Evolutionary conservation across 2,797 vertebrate genomes (phyloP), one percentile per base, ranked within the genome.

Genomic region (Chanos chanos): DNA sequence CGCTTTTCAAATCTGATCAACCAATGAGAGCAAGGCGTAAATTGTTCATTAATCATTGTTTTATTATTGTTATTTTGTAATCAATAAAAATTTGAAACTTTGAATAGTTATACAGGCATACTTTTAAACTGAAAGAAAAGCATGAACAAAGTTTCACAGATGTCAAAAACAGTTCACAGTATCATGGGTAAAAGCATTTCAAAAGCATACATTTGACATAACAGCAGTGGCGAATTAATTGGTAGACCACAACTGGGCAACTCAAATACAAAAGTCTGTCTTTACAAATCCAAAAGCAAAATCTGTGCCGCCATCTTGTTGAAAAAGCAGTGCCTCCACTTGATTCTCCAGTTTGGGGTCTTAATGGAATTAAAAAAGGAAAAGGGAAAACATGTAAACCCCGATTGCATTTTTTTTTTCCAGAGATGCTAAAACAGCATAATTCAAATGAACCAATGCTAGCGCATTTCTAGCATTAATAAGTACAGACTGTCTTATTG

Each of bases 351-450:
- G 89, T 91, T 82, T 89, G 87, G 89, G 77, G 87, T 93, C 94
- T 97, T 98, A 89, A 66, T 96, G 93, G 85, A 89, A 93, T 94
- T 93, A 83, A 89, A 89, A 82, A 85, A 87, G 89, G 91, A 89
- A 89, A 91, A 89, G 91, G 89, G 90, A 89, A 89, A 85, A 87
- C 74, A 92, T 90, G 90, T 95, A 94, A 90, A 90, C 81, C 81
- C 83, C 83, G 80, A 84, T 45, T 76, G 77, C 67, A 84, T 75
- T 68, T 69, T 34, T 45, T 7, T n/a, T n/a, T n/a, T n/a, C n/a
- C n/a, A n/a, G 51, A 45, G 24, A 22, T 30, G 21, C 24, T 22
- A 53, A 53, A 19, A 61, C 12, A 58, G 31, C 37, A 58, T 65
- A n/a, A n/a, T 58, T 33, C 1, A 43, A 64, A 25, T 34, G 36